Conservation (phyloP, 2,113 vertebrate species). For the Cheilinus undulatus region DNA sequence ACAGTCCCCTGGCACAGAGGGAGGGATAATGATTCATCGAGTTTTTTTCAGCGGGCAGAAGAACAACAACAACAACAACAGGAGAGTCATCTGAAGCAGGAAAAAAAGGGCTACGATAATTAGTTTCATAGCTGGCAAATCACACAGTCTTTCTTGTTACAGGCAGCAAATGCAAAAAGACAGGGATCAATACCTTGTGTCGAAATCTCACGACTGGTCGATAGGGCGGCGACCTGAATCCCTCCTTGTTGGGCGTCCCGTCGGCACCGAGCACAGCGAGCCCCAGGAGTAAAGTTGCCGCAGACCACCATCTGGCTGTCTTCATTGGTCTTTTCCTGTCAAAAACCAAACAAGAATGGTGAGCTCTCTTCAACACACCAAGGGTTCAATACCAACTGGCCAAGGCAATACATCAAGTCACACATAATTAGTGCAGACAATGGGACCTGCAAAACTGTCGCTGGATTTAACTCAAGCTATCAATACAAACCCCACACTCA, state of each 20-base stretch:
- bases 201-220: constrained; percentile 84
- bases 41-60: constrained; percentile 35
- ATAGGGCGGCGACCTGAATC: constrained; percentile 71
- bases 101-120: constrained; percentile 43
- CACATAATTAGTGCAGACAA: constrained; percentile 79
- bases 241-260: constrained; percentile 77
- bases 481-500: constrained; percentile 68
- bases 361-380: constrained; percentile 26
- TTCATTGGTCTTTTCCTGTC: constrained; percentile 82
- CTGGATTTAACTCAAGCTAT: constrained; percentile 76
- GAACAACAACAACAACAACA: constrained; percentile 48
- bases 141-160: constrained; percentile 31
- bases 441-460: constrained; percentile 61
- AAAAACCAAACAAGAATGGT: constrained; percentile 64
- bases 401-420: constrained; percentile 70
- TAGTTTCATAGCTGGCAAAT: constrained; percentile 65
- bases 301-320: constrained; percentile 69
- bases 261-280: constrained; percentile 59
- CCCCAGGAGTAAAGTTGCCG: constrained; percentile 72
- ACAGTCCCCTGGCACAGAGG: constrained; percentile 42
- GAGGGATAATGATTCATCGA: constrained; percentile 63
- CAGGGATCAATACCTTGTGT: constrained; percentile 84
- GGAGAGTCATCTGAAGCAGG: constrained; percentile 36
- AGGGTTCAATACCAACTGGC: constrained; percentile 42
- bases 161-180: constrained; percentile 56